Evolutionary conservation across 53 echinoderm and acorn worm species (phyloP).

Genomic region (Zoroaster sp.): DNA sequence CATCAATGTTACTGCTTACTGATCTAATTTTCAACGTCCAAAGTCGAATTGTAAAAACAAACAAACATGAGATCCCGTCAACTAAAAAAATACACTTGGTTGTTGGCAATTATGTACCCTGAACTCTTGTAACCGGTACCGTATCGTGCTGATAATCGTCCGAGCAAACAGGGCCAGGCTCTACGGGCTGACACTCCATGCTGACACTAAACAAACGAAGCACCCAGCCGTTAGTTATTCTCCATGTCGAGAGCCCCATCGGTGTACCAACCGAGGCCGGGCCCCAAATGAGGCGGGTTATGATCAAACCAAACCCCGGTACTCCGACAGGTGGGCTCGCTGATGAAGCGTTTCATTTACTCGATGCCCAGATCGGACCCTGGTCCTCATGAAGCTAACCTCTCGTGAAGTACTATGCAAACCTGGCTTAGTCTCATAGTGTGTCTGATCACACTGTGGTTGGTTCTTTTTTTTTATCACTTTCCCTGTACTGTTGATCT

Average conservation of each 20-base stretch:
- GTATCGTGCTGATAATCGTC: slow-evolving; percentile 36
- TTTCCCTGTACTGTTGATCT: slow-evolving; percentile 19
- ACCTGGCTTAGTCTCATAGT: not conserved
- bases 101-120: slow-evolving; percentile 15
- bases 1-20: slow-evolving; percentile 26
- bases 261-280: not conserved
- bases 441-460: not conserved
- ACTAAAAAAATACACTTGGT: too few relatives aligned
- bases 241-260: not conserved
- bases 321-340: slow-evolving; percentile 26
- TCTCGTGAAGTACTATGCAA: not conserved
- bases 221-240: slow-evolving; percentile 15
- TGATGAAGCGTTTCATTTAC: not conserved
- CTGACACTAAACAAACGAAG: slow-evolving; percentile 45
- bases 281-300: slow-evolving; percentile 1
- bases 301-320: not conserved
- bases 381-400: not conserved
- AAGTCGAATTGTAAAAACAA: slow-evolving; percentile 33
- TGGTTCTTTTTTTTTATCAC: not conserved
- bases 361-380: not conserved
- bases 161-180: slow-evolving; percentile 22
- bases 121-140: slow-evolving; percentile 35
- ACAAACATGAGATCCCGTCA: too few relatives aligned
- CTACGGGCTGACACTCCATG: slow-evolving; percentile 7
- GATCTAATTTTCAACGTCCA: slow-evolving; percentile 36